Conservation (phyloP, 2,888 invertebrate species). For the Cosmopolites sordidus region DNA sequence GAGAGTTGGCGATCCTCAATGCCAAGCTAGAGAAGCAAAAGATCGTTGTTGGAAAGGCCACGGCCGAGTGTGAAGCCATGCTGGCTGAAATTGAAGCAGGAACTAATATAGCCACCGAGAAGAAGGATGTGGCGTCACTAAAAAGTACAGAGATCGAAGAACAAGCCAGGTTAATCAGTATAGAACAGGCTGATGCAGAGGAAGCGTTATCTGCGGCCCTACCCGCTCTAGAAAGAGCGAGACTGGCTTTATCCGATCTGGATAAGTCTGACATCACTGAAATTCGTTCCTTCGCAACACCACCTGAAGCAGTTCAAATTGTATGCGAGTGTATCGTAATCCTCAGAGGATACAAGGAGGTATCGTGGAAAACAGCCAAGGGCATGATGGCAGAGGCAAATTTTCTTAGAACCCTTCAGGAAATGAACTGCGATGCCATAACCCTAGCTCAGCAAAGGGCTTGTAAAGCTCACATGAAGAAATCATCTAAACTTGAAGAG, state of each 20-base stretch:
- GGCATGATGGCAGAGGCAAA: constrained; percentile 90
- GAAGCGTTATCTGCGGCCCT: constrained; percentile 74
- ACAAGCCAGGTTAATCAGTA: constrained; percentile 71
- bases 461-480: constrained; percentile 70
- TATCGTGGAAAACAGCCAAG: constrained; percentile 87
- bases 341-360: constrained; percentile 75
- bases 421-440: constrained; percentile 80
- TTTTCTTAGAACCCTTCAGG: constrained; percentile 74
- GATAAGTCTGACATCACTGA: constrained; percentile 90
- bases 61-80: constrained; percentile 74
- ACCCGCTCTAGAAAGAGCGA: constrained; percentile 79
- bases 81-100: constrained; percentile 70
- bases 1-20: constrained; percentile 75
- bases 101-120: constrained; percentile 67
- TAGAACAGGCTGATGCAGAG: constrained; percentile 82
- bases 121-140: constrained; percentile 73
- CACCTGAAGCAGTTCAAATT: constrained; percentile 83
- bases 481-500: constrained; percentile 68
- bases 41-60: constrained; percentile 75
- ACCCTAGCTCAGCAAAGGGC: constrained; percentile 66
- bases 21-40: constrained; percentile 77
- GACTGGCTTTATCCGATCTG: constrained; percentile 73
- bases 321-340: constrained; percentile 89
- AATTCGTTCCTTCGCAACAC: constrained; percentile 87
- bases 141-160: constrained; percentile 80